Percentiles rank a stretch among this genome's conserved stretches.
These are phyloP conservation scores for Halcyon senegalensis DNA, from an alignment of 2,113 vertebrate genomes.

Conservation along the genomic window DNA sequence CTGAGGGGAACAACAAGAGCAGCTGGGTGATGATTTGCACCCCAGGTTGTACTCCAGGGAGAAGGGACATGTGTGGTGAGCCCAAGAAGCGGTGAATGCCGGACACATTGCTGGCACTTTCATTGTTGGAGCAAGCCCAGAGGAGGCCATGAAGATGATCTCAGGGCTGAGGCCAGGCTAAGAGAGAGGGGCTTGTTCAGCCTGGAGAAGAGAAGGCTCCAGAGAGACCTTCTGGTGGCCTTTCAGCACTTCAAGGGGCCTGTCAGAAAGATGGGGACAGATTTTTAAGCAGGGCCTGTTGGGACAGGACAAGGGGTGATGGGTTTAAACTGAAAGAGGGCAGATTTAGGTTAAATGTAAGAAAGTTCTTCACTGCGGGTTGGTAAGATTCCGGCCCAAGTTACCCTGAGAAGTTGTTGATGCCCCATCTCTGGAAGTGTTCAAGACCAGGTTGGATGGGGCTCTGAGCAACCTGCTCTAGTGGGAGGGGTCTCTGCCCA, in stretches of 20 bases:
- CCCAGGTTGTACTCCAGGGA: not conserved
- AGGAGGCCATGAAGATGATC: not conserved
- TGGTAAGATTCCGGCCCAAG: not conserved
- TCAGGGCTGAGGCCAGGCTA: not conserved
- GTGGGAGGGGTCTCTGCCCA: not conserved
- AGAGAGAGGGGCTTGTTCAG: not conserved
- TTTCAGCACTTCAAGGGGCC: not conserved
- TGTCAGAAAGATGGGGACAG: not conserved
- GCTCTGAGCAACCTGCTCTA: not conserved
- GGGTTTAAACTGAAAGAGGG: not conserved
- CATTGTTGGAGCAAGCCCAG: not conserved
- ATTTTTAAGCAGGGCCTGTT: not conserved
- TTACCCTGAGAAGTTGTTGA: not conserved
- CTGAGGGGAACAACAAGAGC: constrained; percentile 60
- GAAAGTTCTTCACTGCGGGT: not conserved
- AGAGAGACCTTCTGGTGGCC: not conserved
- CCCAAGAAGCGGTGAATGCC: not conserved
- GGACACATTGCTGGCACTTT: too few species aligned
- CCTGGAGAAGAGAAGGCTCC: not conserved
- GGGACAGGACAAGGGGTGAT: not conserved
- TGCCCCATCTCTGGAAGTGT: not conserved
- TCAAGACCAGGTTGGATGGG: not conserved
- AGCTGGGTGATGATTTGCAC: fast-evolving
- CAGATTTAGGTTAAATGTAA: not conserved
- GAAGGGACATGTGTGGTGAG: fast-evolving